A percentile compares a stretch with the other conserved stretches of the same genome.
These are phyloP conservation scores for Drosophila setifemur DNA, from an alignment of 1,140 invertebrate genomes.

Conservation along the genomic window DNA sequence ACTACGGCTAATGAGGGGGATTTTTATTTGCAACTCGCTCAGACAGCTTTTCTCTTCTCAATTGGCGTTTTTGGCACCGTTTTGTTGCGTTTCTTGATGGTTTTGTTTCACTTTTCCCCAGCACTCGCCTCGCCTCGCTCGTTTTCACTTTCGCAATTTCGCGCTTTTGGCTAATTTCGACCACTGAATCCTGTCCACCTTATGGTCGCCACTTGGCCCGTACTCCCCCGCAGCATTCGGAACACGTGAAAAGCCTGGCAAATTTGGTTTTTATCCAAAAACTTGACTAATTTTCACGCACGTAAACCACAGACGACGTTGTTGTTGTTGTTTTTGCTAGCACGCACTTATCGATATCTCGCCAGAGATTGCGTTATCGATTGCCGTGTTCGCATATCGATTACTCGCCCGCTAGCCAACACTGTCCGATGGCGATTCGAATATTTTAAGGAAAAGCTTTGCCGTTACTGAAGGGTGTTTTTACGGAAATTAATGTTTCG, in stretches of 20 bases:
- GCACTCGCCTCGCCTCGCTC: background rate
- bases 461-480: slow-evolving; percentile 17
- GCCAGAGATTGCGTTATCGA: background rate
- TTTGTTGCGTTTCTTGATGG: slow-evolving; percentile 48
- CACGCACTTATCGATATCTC: slow-evolving; percentile 37
- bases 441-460: slow-evolving; percentile 19
- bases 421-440: slow-evolving; percentile 9
- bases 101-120: slow-evolving; percentile 30
- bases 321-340: slow-evolving; percentile 41
- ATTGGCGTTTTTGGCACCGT: slow-evolving; percentile 40
- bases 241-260: slow-evolving; percentile 15
- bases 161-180: slow-evolving; percentile 18
- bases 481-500: slow-evolving; percentile 49
- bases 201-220: slow-evolving; percentile 11
- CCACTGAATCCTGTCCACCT: slow-evolving; percentile 1
- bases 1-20: background rate
- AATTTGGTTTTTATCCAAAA: slow-evolving; percentile 61
- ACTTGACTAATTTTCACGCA: slow-evolving; percentile 78
- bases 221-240: slow-evolving; percentile 49
- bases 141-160: slow-evolving; percentile 62
- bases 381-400: background rate
- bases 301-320: slow-evolving; percentile 60
- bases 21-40: slow-evolving; percentile 6
- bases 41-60: slow-evolving; percentile 10
- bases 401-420: too few species aligned